Conservation (phyloP, 2,888 invertebrate species). For the Flexamia atlantica region DNA sequence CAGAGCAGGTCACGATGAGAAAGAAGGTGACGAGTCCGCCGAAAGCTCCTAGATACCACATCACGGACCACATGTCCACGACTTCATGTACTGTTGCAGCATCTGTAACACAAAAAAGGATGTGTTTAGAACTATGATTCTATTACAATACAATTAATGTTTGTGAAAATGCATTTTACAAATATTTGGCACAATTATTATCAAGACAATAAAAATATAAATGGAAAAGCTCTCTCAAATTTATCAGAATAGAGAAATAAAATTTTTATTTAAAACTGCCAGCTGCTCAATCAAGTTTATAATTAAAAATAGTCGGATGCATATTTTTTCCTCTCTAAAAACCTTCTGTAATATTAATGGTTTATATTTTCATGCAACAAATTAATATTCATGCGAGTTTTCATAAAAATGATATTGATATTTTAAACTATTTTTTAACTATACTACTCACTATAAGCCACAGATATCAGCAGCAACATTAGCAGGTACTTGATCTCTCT, state of each 20-base stretch:
- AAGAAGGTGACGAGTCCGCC: constrained; percentile 78
- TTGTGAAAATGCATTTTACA: too few relatives aligned
- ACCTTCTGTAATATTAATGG: too few relatives aligned
- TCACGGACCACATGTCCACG: constrained; percentile 78
- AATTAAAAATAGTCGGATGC: too few relatives aligned
- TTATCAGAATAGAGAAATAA: too few relatives aligned
- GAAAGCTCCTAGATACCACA: constrained; percentile 79
- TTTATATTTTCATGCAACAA: constrained; percentile 3
- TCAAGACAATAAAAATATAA: too few relatives aligned
- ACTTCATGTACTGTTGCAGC: constrained; percentile 69
- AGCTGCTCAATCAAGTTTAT: too few relatives aligned
- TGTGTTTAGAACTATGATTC: not conserved
- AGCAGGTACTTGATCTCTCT: not conserved
- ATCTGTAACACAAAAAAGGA: constrained; percentile 68
- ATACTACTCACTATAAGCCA: constrained; percentile 16
- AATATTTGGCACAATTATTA: too few relatives aligned
- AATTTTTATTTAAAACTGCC: too few relatives aligned
- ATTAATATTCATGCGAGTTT: not conserved
- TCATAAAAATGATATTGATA: not conserved
- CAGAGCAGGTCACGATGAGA: constrained; percentile 78
- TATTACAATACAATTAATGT: too few relatives aligned
- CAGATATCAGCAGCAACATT: constrained; percentile 2
- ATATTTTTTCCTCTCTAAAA: too few relatives aligned
- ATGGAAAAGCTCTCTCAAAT: too few relatives aligned
- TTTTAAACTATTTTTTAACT: not conserved